phyloP scores from a whole-genome alignment of 2,888 invertebrate species.

The Gnatocerus cornutus region DNA sequence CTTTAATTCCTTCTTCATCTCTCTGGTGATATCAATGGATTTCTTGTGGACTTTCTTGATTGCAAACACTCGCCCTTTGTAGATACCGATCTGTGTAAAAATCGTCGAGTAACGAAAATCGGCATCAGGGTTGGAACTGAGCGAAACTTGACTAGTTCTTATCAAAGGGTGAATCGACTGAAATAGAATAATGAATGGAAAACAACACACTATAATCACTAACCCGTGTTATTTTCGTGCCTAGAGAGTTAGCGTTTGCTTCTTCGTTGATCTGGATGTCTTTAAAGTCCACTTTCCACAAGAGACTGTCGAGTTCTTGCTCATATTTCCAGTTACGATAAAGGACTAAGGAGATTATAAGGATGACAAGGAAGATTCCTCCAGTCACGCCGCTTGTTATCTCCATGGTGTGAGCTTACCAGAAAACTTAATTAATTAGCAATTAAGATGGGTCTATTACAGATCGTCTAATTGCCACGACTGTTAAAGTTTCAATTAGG shows the following conservation, averaged over 20 bases:
- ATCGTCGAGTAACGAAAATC: slow-evolving; percentile 93
- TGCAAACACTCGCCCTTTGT: slow-evolving; percentile 89
- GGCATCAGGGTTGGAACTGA: slow-evolving; percentile 93
- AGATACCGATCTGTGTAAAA: slow-evolving; percentile 92
- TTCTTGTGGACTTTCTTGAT: slow-evolving; percentile 89
- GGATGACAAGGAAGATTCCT: slow-evolving; percentile 80
- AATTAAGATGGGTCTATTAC: slow-evolving; percentile 10
- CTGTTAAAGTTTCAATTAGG: slow-evolving; percentile 9
- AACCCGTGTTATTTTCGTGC: slow-evolving; percentile 69
- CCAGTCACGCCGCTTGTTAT: slow-evolving; percentile 88
- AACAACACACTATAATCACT: slow-evolving; percentile 16
- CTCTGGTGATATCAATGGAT: slow-evolving; percentile 90
- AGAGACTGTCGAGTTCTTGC: slow-evolving; percentile 91
- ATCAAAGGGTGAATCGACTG: slow-evolving; percentile 78
- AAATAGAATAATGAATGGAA: slow-evolving; percentile 45
- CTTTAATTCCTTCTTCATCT: slow-evolving; percentile 95
- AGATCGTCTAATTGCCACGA: background rate
- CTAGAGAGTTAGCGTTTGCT: slow-evolving; percentile 68
- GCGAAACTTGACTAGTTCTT: slow-evolving; percentile 90
- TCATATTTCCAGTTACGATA: slow-evolving; percentile 96
- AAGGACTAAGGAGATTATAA: slow-evolving; percentile 83
- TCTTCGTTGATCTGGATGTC: slow-evolving; percentile 86
- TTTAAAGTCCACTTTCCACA: slow-evolving; percentile 95
- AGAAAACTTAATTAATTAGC: slow-evolving; percentile 46
- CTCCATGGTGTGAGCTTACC: slow-evolving; percentile 83